These are phyloP conservation scores for Trissoscelio sp. DNA, from an alignment of 2,888 invertebrate genomes.

Conservation along the genomic window DNA sequence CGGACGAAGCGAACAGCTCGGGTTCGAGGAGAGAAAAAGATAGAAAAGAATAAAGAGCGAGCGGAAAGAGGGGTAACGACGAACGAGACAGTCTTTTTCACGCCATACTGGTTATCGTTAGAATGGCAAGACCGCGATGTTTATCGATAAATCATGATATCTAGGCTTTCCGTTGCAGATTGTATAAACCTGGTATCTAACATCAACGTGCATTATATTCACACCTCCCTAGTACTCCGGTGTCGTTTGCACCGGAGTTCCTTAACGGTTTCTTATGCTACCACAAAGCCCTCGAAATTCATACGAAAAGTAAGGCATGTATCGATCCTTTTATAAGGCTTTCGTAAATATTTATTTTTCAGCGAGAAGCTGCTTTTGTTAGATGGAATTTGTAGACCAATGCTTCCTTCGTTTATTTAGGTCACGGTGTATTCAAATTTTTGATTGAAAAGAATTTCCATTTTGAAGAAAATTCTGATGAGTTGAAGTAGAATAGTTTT, in stretches of 20 bases:
- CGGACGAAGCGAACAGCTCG: conserved; percentile 71
- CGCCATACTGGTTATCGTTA: conserved; percentile 75
- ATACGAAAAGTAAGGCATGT: conserved; percentile 25
- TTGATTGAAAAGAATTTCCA: not conserved
- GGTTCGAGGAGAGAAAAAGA: conserved; percentile 70
- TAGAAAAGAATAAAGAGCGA: conserved; percentile 58
- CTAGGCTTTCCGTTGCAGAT: conserved; percentile 69
- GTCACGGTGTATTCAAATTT: too few species aligned
- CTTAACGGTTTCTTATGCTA: conserved; percentile 25
- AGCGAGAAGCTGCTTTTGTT: conserved; percentile 11
- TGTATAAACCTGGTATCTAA: conserved; percentile 47
- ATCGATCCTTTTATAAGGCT: conserved; percentile 25
- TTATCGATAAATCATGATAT: conserved; percentile 79
- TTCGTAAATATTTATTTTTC: conserved; percentile 48
- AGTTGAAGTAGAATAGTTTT: too few species aligned
- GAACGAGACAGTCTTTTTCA: conserved; percentile 74
- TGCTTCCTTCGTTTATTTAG: not conserved
- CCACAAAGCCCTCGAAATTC: conserved; percentile 34
- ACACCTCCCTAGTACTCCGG: conserved; percentile 49
- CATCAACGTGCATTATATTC: conserved; percentile 52
- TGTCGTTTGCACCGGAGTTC: conserved; percentile 7
- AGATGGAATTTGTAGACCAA: not conserved
- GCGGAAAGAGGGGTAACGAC: conserved; percentile 59
- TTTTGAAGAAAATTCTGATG: too few species aligned
- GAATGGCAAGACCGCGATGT: conserved; percentile 75